Evolutionary conservation across 2,113 vertebrate species (phyloP).

Genomic region (Eonycteris spelaea): DNA sequence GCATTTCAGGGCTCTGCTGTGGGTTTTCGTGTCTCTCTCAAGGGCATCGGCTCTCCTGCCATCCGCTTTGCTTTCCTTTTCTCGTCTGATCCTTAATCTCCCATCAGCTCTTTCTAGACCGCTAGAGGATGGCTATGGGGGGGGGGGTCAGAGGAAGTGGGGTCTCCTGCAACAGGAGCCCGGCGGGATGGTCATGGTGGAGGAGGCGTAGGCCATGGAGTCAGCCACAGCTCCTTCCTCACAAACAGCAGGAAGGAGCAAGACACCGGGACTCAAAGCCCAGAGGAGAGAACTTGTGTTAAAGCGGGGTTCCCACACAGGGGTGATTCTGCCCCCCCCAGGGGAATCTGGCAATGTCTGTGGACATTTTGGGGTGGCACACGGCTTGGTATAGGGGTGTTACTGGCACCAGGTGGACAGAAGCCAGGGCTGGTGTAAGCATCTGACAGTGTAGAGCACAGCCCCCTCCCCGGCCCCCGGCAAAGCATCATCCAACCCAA

Average conservation of each 20-base stretch:
- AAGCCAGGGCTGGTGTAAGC: neutral
- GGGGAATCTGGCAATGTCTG: neutral
- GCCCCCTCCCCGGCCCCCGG: neutral
- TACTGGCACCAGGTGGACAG: neutral
- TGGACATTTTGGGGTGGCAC: too few relatives aligned
- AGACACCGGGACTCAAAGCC: neutral
- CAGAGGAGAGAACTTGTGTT: neutral
- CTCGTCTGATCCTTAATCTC: neutral
- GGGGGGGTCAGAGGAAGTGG: neutral
- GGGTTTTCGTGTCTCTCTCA: neutral
- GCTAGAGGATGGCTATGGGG: neutral
- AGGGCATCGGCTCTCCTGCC: neutral
- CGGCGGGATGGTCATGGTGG: neutral
- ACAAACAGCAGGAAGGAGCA: neutral
- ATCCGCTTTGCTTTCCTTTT: neutral
- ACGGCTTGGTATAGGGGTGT: neutral
- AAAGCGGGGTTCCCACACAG: neutral
- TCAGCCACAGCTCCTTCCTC: neutral
- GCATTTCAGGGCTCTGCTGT: neutral
- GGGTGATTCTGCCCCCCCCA: accelerated
- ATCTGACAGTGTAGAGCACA: neutral
- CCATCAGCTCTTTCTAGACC: neutral
- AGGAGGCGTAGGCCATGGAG: neutral
- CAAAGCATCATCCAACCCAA: neutral
- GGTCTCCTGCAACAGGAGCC: neutral